Evolutionary conservation across 2,888 invertebrate genomes (phyloP).

Genomic region (Brassicogethes aeneus): DNA sequence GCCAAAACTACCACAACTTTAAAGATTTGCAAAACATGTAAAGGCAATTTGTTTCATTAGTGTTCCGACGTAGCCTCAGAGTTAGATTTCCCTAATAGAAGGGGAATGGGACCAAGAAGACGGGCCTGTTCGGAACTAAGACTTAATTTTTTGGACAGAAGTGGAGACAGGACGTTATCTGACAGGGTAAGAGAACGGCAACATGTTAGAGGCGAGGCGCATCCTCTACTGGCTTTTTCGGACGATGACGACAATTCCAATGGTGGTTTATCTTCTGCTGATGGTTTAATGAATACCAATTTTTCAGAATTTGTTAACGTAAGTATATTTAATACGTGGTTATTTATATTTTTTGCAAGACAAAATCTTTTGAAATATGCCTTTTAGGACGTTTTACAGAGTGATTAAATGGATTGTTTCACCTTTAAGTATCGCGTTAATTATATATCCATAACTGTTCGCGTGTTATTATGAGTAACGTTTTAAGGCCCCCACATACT

Average conservation of each 20-base stretch:
- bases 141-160: conserved; percentile 16
- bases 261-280: conserved; percentile 5
- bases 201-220: conserved; percentile 41
- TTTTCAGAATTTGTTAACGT: conserved; percentile 8
- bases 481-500: too few relatives aligned
- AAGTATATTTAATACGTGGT: conserved; percentile 4
- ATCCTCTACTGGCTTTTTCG: conserved; percentile 31
- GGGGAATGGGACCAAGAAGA: conserved; percentile 15
- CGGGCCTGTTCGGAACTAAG: conserved; percentile 19
- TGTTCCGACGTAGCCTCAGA: too few relatives aligned
- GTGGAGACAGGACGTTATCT: conserved; percentile 23
- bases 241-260: conserved; percentile 10
- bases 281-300: neutral
- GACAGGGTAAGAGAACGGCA: conserved; percentile 34
- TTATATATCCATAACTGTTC: too few relatives aligned
- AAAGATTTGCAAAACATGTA: too few relatives aligned
- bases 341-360: too few relatives aligned
- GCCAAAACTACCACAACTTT: too few relatives aligned
- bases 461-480: too few relatives aligned
- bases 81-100: conserved; percentile 4
- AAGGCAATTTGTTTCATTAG: too few relatives aligned
- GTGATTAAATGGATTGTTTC: too few relatives aligned
- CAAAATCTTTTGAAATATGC: too few relatives aligned
- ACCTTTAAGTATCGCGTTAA: too few relatives aligned
- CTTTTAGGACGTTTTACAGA: too few relatives aligned